Percentiles rank a stretch among this genome's conserved stretches.
phyloP scores from a whole-genome alignment of 2,113 vertebrate species.

The Stigmatopora argus region DNA sequence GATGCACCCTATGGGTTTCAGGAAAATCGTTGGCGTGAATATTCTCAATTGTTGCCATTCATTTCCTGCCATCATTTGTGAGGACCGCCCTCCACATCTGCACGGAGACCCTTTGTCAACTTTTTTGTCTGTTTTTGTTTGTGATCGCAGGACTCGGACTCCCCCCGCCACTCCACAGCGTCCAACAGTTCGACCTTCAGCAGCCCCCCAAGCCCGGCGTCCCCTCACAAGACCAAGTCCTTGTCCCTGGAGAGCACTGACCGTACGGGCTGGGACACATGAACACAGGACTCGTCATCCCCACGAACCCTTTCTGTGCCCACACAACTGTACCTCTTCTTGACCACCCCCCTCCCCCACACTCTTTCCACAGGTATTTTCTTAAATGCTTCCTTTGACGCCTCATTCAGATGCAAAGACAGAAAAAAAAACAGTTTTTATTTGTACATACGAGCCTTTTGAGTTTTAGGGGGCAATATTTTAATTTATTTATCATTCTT shows the following conservation, averaged over 20 bases:
- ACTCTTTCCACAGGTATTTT: not conserved
- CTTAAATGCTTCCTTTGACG: not conserved
- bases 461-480: constrained; percentile 56
- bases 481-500: constrained; percentile 74
- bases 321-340: constrained; percentile 54
- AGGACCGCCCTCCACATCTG: not conserved
- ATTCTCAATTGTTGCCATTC: not conserved
- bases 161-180: constrained; percentile 92
- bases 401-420: constrained; percentile 15
- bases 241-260: constrained; percentile 95
- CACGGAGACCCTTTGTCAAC: not conserved
- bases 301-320: constrained; percentile 29
- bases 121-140: not conserved
- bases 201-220: constrained; percentile 92
- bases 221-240: constrained; percentile 94
- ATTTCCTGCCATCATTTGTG: not conserved
- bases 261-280: constrained; percentile 91
- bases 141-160: constrained; percentile 88
- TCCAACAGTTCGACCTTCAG: constrained; percentile 99
- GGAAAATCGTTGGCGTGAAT: too few species aligned
- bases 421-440: constrained; percentile 46
- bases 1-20: too few species aligned
- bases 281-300: constrained; percentile 70
- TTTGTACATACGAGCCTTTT: constrained; percentile 67
- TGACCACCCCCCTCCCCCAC: not conserved